Percentiles rank a stretch among this genome's conserved stretches.
These are phyloP conservation scores for Odobenus rosmarus DNA, from an alignment of 2,113 vertebrate species.

Conservation along the genomic window DNA sequence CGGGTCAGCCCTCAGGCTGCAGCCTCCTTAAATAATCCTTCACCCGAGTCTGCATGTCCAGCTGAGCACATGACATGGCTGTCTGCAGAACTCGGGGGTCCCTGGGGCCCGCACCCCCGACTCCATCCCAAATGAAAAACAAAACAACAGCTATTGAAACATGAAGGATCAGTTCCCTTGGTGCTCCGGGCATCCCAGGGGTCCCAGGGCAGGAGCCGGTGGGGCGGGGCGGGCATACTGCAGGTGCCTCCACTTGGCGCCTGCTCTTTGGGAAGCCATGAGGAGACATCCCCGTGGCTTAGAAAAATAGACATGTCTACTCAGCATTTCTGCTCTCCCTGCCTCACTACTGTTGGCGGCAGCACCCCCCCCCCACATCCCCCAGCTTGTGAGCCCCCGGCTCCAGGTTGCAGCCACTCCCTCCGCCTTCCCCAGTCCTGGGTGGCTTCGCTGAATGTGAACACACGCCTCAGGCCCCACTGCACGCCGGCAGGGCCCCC, in stretches of 20 bases:
- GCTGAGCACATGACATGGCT: background rate
- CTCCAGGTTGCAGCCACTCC: background rate
- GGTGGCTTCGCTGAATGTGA: background rate
- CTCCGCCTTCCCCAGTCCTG: background rate
- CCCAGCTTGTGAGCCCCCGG: background rate
- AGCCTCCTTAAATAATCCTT: conserved; percentile 77
- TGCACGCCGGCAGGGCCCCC: accelerated
- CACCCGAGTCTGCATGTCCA: background rate
- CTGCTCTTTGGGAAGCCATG: conserved; percentile 44
- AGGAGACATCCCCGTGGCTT: background rate
- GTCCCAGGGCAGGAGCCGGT: background rate
- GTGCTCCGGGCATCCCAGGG: background rate
- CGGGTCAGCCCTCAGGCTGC: conserved; percentile 73
- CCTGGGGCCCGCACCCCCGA: background rate
- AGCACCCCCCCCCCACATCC: background rate
- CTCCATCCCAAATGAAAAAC: background rate
- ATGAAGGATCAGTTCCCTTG: background rate
- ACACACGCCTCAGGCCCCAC: background rate
- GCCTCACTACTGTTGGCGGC: background rate
- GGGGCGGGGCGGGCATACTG: background rate
- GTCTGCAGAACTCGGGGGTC: background rate
- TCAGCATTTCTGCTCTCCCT: background rate
- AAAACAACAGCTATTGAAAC: background rate
- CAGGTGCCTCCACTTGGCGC: background rate
- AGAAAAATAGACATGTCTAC: background rate